Evolutionary conservation across 1,140 invertebrate genomes (phyloP), one percentile per base, ranked within the genome.

Genomic region (Wasmannia auropunctata): DNA sequence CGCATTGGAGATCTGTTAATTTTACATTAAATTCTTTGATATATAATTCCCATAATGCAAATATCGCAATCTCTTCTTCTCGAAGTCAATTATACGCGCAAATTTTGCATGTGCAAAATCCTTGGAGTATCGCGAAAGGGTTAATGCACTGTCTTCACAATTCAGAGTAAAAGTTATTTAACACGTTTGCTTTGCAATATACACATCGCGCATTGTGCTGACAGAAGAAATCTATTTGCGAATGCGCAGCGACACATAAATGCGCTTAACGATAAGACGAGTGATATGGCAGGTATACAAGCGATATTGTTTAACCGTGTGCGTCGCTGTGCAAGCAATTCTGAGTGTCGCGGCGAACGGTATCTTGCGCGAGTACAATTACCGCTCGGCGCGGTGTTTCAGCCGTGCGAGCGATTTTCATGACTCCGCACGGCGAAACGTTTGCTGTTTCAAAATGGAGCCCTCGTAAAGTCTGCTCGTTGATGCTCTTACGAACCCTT

Each of bases 301-400:
- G 49, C 25, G 25, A 81, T n/a, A n/a, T 81, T 51, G 7, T 72
- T 81, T 72, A 56, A 19, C 34, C 22, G 19, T 40, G 37, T 37
- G 43, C 31, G 16, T 60, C 31, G 65, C 37, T 70, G 43, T n/a
- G 37, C 65, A 22, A 81, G 51, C 65, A 81, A 46, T 81, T 72
- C 25, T 16, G 19, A 80, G 49, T 49, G 37, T 56, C 49, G n/a
- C n/a, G 77, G 8, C 43, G 19, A 31, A 11, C 34, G 19, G 8
- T 25, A 34, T 63, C 58, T 58, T 28, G 16, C 65, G 14, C 51
- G 63, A 70, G 65, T 40, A 51, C 62, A 86, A 86, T 80, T 80
- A 69, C 54, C 22, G 11, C 60, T 28, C 54, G 79, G 10, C 25
- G 8, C 25, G 8, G 31, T 69, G 5, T 72, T 72, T 51, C 43